Base-by-base conservation (phyloP, 2,113 vertebrate species). In the Pomatorhinus ruficollis region DNA sequence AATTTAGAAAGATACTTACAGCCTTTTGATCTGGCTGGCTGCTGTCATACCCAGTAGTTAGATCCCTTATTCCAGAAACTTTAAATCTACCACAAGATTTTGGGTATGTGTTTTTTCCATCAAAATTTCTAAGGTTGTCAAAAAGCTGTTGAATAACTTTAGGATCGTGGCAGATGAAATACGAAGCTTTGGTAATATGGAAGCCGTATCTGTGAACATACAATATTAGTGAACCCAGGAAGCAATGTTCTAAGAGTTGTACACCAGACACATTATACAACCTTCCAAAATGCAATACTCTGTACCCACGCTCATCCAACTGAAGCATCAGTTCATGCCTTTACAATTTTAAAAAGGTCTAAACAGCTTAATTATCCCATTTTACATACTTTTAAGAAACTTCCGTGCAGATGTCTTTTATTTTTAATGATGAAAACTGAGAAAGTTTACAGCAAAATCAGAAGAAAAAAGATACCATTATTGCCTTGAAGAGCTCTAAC, bases 91-190 rank as follows among this genome's bases (percentile, higher is more conserved):
- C 99, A 19, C 99, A 99, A 33, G 98, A 92, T 70, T 98, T 98
- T 39, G 99, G 99, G 66, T 99, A 99, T 1, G 97, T 98, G 65
- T 98, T 98, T 87, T 98, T 96, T 61, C 97, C 98, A 23, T 98
- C 92, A 39, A 98, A 98, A 97, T 98, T 99, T 78, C 99, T 98
- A 70, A 99, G 98, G 63, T 98, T 98, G 72, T 99, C 98, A 89
- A 99, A 99, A 94, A 99, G 95, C 59, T 97, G 95, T 52, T 95
- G 97, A 93, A 99, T 99, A 75, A 98, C 98, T 59, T 97, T 95
- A 97, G 98, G 99, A 93, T 99, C 98, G 6, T 99, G 98, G 96
- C 99, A 99, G 97, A 99, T 99, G 92, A 99, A 99, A 98, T 99
- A 99, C 0, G 99, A 99, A 97, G 99, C 98, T 95, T 98, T 99